Percentiles rank a stretch among this genome's conserved stretches.
These are phyloP conservation scores for Nebria brevicollis DNA, from an alignment of 2,888 invertebrate species.

Conservation along the genomic window DNA sequence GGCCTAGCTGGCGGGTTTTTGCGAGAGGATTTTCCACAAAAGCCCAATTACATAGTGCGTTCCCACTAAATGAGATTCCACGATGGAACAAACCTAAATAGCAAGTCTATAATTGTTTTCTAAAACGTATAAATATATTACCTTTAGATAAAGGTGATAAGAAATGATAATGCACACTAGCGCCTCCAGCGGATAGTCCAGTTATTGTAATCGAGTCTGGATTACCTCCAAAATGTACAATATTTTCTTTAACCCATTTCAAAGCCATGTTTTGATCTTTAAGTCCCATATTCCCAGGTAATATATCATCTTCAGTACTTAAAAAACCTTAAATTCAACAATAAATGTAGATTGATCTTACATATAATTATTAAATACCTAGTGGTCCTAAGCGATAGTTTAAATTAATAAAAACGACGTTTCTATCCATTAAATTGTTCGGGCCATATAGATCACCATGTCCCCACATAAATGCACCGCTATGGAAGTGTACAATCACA, in stretches of 20 bases:
- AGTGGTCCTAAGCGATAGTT: conserved; percentile 58
- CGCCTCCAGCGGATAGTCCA: conserved; percentile 77
- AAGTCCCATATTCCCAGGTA: conserved; percentile 78
- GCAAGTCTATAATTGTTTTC: neutral
- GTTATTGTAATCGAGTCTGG: conserved; percentile 71
- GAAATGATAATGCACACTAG: conserved; percentile 77
- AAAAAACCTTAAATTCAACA: conserved; percentile 70
- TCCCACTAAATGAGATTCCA: conserved; percentile 58
- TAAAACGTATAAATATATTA: conserved; percentile 50
- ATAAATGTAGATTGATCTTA: neutral
- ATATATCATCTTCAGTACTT: conserved; percentile 74
- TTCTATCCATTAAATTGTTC: conserved; percentile 59
- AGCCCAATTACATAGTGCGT: conserved; percentile 54
- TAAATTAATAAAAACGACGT: conserved; percentile 57
- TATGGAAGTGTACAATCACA: conserved; percentile 64
- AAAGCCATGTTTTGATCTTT: conserved; percentile 79
- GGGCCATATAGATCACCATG: conserved; percentile 59
- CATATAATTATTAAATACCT: conserved; percentile 50
- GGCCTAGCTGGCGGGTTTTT: conserved; percentile 53
- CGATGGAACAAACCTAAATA: conserved; percentile 54
- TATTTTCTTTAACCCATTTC: conserved; percentile 76
- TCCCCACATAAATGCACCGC: conserved; percentile 64
- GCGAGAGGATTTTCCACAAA: conserved; percentile 51
- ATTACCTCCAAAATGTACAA: conserved; percentile 75
- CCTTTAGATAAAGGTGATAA: conserved; percentile 72